A percentile compares a stretch with the other conserved stretches of the same genome.
Evolutionary conservation across 2,797 vertebrate genomes (phyloP).

Genomic region (Borostomias antarcticus): DNA sequence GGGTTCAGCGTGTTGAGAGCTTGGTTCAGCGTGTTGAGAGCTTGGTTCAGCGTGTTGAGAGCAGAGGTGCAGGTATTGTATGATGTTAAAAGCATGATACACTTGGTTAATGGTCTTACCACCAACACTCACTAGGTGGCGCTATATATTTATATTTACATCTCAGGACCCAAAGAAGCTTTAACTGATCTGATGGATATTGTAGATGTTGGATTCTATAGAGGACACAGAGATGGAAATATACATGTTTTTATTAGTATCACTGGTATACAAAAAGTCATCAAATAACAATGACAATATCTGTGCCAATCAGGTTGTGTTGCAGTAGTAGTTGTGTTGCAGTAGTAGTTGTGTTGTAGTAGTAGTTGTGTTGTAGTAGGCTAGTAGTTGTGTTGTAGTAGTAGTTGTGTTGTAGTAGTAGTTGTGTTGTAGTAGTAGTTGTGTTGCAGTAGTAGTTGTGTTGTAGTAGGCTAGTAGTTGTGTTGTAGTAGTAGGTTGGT

Average conservation of each 20-base stretch:
- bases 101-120: not conserved
- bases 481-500: no score
- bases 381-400: no score
- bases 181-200: not conserved
- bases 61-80: not conserved
- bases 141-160: not conserved
- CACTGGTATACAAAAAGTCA: not conserved
- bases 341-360: no score
- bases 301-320: no score
- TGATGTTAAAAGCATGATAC: no score
- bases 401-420: no score
- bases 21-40: not conserved
- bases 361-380: no score
- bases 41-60: not conserved
- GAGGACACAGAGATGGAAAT: not conserved
- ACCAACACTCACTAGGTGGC: slow-evolving; percentile 8
- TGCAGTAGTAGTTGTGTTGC: no score
- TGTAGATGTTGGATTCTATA: not conserved
- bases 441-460: no score
- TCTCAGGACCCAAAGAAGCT: not conserved
- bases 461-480: no score
- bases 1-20: no score
- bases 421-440: no score
- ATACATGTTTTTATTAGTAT: not conserved
- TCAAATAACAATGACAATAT: not conserved